Conservation (phyloP, 92 coral and sea anemone species). For the Epizoanthus scotinus region DNA sequence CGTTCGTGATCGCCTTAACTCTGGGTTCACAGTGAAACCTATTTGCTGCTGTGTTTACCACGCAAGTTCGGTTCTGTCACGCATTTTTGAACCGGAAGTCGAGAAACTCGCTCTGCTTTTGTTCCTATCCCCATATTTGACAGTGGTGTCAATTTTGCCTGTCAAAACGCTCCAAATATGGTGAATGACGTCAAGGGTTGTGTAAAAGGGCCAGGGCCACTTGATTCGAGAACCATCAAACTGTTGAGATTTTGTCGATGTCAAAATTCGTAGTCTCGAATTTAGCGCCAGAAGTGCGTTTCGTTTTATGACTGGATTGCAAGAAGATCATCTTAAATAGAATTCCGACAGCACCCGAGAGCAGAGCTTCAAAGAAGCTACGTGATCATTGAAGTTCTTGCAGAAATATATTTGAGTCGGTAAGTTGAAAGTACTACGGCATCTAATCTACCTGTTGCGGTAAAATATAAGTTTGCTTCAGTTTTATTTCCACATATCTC, state of each 20-base stretch:
- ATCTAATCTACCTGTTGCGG: constrained; percentile 54
- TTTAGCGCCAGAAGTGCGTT: constrained; percentile 41
- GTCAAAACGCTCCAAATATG: constrained; percentile 75
- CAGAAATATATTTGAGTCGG: constrained; percentile 47
- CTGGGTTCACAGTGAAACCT: neutral
- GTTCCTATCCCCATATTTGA: constrained; percentile 63
- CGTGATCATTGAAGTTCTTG: constrained; percentile 36
- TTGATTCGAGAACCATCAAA: constrained; percentile 60
- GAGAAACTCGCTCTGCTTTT: constrained; percentile 33
- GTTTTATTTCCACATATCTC: neutral
- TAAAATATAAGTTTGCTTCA: constrained; percentile 37
- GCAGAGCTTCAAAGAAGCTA: constrained; percentile 24
- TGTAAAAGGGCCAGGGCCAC: constrained; percentile 67
- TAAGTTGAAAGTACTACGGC: constrained; percentile 50
- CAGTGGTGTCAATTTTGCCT: constrained; percentile 53
- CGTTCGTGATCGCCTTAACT: neutral
- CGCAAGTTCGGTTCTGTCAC: constrained; percentile 1
- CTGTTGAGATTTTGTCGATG: constrained; percentile 21
- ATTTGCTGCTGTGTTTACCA: constrained; percentile 3
- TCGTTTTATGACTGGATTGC: constrained; percentile 15
- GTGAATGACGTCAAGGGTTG: constrained; percentile 87
- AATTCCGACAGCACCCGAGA: constrained; percentile 17
- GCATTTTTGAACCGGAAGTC: constrained; percentile 58
- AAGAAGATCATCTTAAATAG: constrained; percentile 35
- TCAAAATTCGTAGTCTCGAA: constrained; percentile 7